Base-by-base conservation (phyloP, 1,140 invertebrate genomes). In the Zelostemma sp. region DNA sequence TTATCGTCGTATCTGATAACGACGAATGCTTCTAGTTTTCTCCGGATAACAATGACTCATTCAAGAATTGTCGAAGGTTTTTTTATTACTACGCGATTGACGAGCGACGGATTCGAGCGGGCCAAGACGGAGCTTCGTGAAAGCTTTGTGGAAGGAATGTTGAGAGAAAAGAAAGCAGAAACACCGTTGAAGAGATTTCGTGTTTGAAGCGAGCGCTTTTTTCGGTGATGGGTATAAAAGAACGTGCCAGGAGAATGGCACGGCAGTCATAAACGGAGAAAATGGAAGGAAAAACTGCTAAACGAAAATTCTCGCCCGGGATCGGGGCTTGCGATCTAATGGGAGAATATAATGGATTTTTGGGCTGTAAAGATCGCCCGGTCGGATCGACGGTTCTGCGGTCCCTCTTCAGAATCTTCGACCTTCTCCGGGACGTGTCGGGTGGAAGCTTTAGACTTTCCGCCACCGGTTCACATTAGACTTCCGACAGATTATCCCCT, bases 271-370 rank as follows among this genome's bases (percentile, higher is more conserved):
- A 85, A 85, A 82, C 73, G 81, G 76, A 67, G 76, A 70, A 76
- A 80, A 82, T 80, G 75, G 75, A 74, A 82, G 82, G 84, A 85
- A 85, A 84, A 85, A 85, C 82, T 85, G 83, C 82, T 84, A 85
- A 85, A 84, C 82, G 82, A 84, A 84, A 85, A 84, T 80, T 76
- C 75, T 73, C 61, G 69, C 68, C 65, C 66, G 74, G 57, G 68
- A 82, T 84, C 82, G 74, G 72, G 43, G 60, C 68, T 72, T 56
- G 72, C 74, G 79, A 85, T 84, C 82, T 83, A 83, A 84, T 84
- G 77, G 82, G 72, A 73, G 81, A 84, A 83, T 11, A 83, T 85
- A 84, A 85, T 85, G 81, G 83, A 84, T 84, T 84, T 84, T 80
- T 64, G 77, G 21, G 80, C 76, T 84, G 79, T 84, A 82, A 85